phyloP scores from a whole-genome alignment of 1,140 invertebrate species.

The Hyles vespertilio region DNA sequence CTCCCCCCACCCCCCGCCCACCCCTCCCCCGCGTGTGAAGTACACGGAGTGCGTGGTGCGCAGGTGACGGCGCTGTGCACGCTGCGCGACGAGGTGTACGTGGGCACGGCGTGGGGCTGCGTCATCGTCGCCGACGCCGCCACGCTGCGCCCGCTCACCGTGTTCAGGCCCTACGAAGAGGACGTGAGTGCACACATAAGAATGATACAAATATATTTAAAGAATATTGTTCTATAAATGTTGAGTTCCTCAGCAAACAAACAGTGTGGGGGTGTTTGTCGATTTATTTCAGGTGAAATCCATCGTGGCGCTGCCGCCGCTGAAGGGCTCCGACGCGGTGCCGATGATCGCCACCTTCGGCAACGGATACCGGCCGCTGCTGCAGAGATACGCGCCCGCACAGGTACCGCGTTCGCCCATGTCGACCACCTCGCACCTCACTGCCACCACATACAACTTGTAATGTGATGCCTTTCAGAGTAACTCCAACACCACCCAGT shows the following conservation, averaged over 20 bases:
- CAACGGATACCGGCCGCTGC: conserved; percentile 87
- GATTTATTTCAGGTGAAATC: conserved; percentile 40
- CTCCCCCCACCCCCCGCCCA: neutral
- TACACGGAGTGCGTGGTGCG: too few relatives aligned
- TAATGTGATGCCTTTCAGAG: neutral
- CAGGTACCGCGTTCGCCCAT: conserved; percentile 49
- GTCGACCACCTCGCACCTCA: neutral
- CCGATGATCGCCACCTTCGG: conserved; percentile 86
- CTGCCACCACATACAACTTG: neutral
- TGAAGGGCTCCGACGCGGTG: conserved; percentile 66
- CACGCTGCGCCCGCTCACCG: conserved; percentile 89
- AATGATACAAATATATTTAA: neutral
- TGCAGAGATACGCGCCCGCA: conserved; percentile 82
- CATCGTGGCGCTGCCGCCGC: conserved; percentile 60
- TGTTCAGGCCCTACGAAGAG: conserved; percentile 93
- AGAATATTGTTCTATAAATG: neutral
- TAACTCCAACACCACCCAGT: conserved; percentile 11
- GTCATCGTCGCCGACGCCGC: conserved; percentile 89
- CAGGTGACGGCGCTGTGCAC: conserved; percentile 87
- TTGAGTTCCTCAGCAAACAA: neutral
- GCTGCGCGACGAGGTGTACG: conserved; percentile 84
- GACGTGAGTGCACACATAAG: conserved; percentile 76
- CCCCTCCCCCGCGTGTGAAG: neutral
- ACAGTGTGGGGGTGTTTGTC: neutral
- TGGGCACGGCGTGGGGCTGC: conserved; percentile 95